A percentile compares a stretch with the other conserved stretches of the same genome.
These are phyloP conservation scores for Spatula clypeata DNA, from an alignment of 2,797 vertebrate species.

Conservation along the genomic window DNA sequence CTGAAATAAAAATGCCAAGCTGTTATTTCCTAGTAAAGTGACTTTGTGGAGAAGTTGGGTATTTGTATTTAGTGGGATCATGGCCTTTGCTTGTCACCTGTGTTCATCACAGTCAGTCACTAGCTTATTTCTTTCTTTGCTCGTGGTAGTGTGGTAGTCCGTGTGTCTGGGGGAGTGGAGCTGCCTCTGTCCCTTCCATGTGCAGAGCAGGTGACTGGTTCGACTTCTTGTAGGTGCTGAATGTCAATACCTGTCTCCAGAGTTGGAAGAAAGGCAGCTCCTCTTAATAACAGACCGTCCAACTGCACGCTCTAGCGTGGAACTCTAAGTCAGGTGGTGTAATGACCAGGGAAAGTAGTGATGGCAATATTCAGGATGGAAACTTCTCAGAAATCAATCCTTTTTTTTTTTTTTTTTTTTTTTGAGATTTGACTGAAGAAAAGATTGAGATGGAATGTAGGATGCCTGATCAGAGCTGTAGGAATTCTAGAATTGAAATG, in stretches of 20 bases:
- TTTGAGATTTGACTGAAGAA: not conserved
- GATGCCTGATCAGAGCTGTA: not conserved
- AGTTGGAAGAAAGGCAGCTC: not conserved
- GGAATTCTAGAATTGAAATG: not conserved
- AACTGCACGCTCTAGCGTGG: not conserved
- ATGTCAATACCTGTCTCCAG: not conserved
- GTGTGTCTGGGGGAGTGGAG: not conserved
- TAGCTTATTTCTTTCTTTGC: not conserved
- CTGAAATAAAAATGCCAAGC: not conserved
- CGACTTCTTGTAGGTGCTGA: not conserved
- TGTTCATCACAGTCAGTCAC: not conserved
- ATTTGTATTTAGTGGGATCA: not conserved
- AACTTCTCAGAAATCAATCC: not conserved
- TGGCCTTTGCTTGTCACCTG: not conserved
- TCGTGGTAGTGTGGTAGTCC: not conserved
- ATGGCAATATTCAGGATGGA: not conserved
- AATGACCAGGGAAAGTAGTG: not conserved
- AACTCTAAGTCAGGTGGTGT: not conserved
- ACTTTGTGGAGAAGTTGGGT: not conserved
- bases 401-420: not conserved
- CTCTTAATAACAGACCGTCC: not conserved
- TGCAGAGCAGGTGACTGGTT: not conserved
- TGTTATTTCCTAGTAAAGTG: not conserved
- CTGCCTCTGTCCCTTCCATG: not conserved
- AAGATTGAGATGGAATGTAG: not conserved